A percentile compares a stretch with the other conserved stretches of the same genome.
Conservation (phyloP, 2,888 invertebrate genomes). For the Parthenolecanium corni region DNA sequence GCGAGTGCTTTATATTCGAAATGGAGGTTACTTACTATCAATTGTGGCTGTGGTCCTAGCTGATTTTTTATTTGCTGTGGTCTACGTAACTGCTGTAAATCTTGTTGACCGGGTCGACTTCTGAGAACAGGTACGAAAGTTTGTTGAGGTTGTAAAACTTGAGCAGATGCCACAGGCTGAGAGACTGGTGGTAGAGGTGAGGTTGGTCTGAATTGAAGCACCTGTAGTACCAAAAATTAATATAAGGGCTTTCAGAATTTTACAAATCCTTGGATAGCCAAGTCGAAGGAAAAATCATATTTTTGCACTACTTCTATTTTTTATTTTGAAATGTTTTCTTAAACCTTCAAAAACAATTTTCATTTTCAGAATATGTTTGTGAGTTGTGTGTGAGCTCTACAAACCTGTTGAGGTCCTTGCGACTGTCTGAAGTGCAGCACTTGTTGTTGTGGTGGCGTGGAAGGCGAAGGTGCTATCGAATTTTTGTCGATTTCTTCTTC, state of each 20-base stretch:
- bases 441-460: conserved; percentile 32
- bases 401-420: conserved; percentile 28
- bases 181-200: conserved; percentile 18
- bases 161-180: conserved; percentile 26
- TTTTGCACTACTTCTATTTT: neutral
- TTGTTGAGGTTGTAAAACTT: conserved; percentile 24
- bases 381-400: too few species aligned
- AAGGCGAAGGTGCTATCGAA: conserved; percentile 32
- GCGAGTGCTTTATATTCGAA: too few species aligned
- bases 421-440: conserved; percentile 31
- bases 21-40: conserved; percentile 17
- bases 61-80: conserved; percentile 26
- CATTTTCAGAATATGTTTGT: too few species aligned
- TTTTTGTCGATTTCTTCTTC: conserved; percentile 33
- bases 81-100: conserved; percentile 27
- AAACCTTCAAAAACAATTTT: too few species aligned
- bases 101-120: conserved; percentile 25
- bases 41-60: conserved; percentile 8
- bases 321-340: too few species aligned
- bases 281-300: too few species aligned
- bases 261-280: too few species aligned
- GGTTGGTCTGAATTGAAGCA: conserved; percentile 22
- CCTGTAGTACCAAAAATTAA: conserved; percentile 1
- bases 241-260: too few species aligned
- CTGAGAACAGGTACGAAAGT: conserved; percentile 1